Percentiles rank a stretch among this genome's conserved stretches.
phyloP scores from a whole-genome alignment of 2,797 vertebrate species.

The Lateolabrax maculatus region DNA sequence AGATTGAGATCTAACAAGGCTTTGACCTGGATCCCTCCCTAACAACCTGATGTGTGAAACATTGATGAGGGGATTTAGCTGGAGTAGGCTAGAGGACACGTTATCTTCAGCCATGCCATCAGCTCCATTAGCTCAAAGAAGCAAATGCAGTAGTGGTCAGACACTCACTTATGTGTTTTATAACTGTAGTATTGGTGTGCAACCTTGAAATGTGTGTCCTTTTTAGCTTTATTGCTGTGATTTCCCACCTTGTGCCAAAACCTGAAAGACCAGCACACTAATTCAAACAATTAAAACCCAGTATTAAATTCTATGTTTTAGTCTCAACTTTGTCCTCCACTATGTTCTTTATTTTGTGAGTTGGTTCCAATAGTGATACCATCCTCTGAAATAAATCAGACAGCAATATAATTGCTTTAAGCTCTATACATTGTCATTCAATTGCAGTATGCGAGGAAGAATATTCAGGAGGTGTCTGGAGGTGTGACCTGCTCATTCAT shows the following conservation, averaged over 20 bases:
- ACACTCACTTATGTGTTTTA: background rate
- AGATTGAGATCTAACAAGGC: constrained; percentile 85
- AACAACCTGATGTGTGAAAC: constrained; percentile 75
- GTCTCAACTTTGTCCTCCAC: constrained; percentile 9
- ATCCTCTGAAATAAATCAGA: constrained; percentile 16
- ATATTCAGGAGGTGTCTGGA: constrained; percentile 44
- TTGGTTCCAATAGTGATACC: constrained; percentile 12
- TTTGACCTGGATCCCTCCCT: constrained; percentile 80
- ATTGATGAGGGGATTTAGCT: constrained; percentile 79
- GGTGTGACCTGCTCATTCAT: constrained; percentile 45
- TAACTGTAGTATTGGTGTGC: constrained; percentile 5
- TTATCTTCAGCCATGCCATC: constrained; percentile 77
- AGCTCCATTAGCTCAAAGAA: constrained; percentile 65
- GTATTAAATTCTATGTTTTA: background rate
- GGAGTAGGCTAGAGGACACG: constrained; percentile 73
- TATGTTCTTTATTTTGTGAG: background rate
- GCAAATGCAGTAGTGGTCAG: constrained; percentile 46
- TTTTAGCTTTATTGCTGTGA: constrained; percentile 12
- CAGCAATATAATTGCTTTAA: constrained; percentile 22
- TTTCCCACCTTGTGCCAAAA: background rate
- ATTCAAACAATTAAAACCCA: constrained; percentile 23
- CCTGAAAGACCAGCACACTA: background rate
- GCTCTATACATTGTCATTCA: constrained; percentile 53
- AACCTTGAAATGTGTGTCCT: constrained; percentile 53
- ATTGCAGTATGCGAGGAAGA: constrained; percentile 10